Base-by-base conservation (phyloP, 2,888 invertebrate species). In the Lasioglossum lativentre region DNA sequence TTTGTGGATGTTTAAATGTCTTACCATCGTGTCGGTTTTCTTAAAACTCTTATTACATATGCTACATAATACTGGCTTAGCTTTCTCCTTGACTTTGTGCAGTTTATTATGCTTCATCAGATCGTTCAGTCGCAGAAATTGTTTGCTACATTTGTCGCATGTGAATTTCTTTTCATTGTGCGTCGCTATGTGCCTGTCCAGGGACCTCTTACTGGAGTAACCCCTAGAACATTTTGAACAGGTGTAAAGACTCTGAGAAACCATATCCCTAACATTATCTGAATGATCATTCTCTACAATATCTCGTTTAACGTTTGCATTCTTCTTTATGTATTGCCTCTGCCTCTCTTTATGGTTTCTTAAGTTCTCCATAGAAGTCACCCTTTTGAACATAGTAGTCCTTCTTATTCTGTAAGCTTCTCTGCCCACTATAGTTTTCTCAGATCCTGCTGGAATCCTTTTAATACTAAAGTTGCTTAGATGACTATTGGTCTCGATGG, bases 1-100 rank as follows among this genome's bases (percentile, higher is more conserved):
- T 76, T 94, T 94, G 71, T 94, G 94, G 66, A 91, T 84, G 80
- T 94, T 92, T 75, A 94, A 88, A 63, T 94, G 94, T 75, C 93
- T 90, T 4, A 94, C 92, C 94, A 94, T 93, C 4, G 94, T 94
- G 19, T 92, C 90, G 0, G 86, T 87, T 87, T 93, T 94, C 14
- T 92, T 88, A 78, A 94, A 94, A 80, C 80, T 92, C 79, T 93
- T 94, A 12, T 93, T 88, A 52, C 94, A 94, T 78, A 94, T 93
- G 72, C 88, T 90, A 75, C 94, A 94, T 38, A 66, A 80, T 23
- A 92, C 91, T 12, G 91, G 88, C 23, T 90, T 85, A 4, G 83
- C 75, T 82, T 91, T 93, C 3, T 88, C 88, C 38, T 91, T 91
- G 6, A 80, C 77, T 40, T 86, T 84, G 19, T 93, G 92, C 10